Evolutionary conservation across 2,113 vertebrate species (phyloP).

Genomic region (Poeciliopsis turrubarensis): DNA sequence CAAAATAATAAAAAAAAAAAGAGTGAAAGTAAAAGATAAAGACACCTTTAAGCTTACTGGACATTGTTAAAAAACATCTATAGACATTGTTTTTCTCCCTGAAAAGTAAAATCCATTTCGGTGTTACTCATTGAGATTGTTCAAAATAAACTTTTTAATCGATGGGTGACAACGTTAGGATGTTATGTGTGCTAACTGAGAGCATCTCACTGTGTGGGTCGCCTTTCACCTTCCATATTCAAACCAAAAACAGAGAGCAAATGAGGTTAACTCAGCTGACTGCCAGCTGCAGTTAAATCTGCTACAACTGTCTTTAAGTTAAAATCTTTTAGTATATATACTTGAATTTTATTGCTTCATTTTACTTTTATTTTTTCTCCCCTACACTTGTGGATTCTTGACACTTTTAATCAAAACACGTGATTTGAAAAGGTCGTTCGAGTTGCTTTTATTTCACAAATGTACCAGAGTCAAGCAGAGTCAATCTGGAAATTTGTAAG

Average conservation of each 20-base stretch:
- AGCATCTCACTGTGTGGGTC: neutral
- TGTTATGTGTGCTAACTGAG: neutral
- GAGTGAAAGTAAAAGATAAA: too few relatives aligned
- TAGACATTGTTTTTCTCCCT: neutral
- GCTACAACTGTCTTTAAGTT: neutral
- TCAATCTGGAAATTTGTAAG: neutral
- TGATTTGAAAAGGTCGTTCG: constrained; percentile 19
- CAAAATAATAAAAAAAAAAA: too few relatives aligned
- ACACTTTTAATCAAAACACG: neutral
- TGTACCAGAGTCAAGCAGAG: constrained; percentile 8
- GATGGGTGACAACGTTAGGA: too few relatives aligned
- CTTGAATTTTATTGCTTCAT: neutral
- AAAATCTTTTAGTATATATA: neutral
- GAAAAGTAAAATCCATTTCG: neutral
- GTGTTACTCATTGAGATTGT: too few relatives aligned
- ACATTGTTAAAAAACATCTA: too few relatives aligned
- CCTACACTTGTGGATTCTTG: neutral
- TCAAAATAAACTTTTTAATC: neutral
- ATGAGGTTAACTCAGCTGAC: neutral
- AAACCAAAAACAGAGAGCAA: neutral
- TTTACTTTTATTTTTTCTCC: neutral
- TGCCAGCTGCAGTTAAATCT: neutral
- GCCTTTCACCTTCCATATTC: neutral
- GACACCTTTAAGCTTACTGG: too few relatives aligned
- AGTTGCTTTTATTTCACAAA: constrained; percentile 1